phyloP scores from a whole-genome alignment of 2,113 vertebrate species.

The Trematocara variabile region DNA sequence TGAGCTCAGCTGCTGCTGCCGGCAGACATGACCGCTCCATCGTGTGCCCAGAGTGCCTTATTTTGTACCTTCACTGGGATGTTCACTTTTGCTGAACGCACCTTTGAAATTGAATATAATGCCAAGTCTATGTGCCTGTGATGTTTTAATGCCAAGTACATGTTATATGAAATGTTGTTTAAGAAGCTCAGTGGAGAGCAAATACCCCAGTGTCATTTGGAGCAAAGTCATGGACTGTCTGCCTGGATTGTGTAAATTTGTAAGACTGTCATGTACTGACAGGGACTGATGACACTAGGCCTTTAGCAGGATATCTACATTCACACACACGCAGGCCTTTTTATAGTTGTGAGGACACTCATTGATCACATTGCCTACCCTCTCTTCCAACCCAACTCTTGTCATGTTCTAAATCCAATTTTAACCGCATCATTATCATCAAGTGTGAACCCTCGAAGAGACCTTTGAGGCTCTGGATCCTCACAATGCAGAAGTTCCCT shows the following conservation, averaged over 20 bases:
- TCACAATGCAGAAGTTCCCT: neutral
- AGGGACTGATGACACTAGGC: constrained; percentile 9
- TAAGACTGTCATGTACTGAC: neutral
- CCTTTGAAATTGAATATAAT: constrained; percentile 19
- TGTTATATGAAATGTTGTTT: constrained; percentile 14
- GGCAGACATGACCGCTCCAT: neutral
- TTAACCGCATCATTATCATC: neutral
- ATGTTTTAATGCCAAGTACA: constrained; percentile 19
- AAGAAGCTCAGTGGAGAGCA: neutral
- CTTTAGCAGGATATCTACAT: neutral
- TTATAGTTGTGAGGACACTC: neutral
- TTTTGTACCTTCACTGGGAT: constrained; percentile 15
- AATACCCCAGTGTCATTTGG: neutral
- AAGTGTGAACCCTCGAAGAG: neutral
- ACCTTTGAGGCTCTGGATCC: neutral
- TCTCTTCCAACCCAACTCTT: neutral
- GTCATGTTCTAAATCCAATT: neutral
- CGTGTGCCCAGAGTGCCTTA: constrained; percentile 36
- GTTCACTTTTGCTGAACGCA: neutral
- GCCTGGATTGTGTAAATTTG: constrained; percentile 13
- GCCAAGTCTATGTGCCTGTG: neutral
- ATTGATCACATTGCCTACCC: neutral
- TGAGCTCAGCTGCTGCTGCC: neutral
- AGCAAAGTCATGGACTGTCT: constrained; percentile 19
- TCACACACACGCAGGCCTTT: neutral